phyloP scores from a whole-genome alignment of 2,888 invertebrate genomes.

The Ischnura elegans region DNA sequence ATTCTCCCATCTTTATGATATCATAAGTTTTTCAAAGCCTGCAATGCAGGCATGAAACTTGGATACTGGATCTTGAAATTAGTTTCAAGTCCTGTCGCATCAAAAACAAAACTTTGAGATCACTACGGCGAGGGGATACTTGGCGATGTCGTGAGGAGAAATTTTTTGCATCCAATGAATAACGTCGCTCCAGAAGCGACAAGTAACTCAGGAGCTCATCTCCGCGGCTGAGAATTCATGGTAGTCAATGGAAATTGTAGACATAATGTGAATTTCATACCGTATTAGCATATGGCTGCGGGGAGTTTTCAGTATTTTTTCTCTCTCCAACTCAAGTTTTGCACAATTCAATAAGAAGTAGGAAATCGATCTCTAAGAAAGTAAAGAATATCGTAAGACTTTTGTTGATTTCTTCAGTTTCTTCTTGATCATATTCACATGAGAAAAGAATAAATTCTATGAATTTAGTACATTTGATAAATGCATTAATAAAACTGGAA shows the following conservation, averaged over 20 bases:
- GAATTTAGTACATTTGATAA: no score
- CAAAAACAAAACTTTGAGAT: background rate
- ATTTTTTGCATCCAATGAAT: background rate
- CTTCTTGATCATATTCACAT: no score
- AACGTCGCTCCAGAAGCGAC: background rate
- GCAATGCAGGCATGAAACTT: background rate
- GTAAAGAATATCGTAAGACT: no score
- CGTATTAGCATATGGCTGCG: background rate
- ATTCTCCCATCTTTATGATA: background rate
- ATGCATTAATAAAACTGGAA: no score
- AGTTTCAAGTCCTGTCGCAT: background rate
- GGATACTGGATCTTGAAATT: conserved; percentile 3
- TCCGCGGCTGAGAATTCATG: background rate
- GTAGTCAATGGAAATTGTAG: background rate
- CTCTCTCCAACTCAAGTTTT: background rate
- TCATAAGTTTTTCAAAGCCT: background rate
- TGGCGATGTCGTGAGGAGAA: background rate
- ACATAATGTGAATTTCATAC: background rate
- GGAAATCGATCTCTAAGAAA: no score
- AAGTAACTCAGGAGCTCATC: background rate
- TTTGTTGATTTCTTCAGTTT: no score
- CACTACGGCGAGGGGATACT: background rate
- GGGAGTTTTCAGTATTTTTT: background rate
- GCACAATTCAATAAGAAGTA: no score
- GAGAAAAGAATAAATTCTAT: no score